phyloP scores from a whole-genome alignment of 2,113 vertebrate species.

The Notechis scutatus region DNA sequence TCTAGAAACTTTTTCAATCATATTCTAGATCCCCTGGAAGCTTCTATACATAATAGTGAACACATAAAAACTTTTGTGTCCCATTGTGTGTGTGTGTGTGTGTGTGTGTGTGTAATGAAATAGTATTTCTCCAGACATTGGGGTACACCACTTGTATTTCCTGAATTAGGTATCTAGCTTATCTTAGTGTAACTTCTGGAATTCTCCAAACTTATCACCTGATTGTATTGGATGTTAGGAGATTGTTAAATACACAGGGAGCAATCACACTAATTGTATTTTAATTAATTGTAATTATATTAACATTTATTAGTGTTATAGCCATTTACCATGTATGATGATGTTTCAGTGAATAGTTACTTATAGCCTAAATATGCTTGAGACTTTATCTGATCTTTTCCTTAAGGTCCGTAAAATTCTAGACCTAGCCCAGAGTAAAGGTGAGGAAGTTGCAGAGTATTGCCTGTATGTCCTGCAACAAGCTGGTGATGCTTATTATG shows the following conservation, averaged over 20 bases:
- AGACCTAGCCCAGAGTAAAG: slow-evolving; percentile 91
- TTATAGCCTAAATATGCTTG: neutral
- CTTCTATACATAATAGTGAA: neutral
- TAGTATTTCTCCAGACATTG: neutral
- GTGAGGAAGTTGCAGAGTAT: slow-evolving; percentile 86
- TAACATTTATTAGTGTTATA: neutral
- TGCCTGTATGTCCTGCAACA: slow-evolving; percentile 80
- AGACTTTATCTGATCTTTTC: slow-evolving; percentile 6
- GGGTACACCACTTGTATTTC: neutral
- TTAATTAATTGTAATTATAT: neutral
- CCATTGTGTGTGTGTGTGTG: neutral
- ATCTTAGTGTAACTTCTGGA: neutral
- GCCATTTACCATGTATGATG: neutral
- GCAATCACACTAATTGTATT: neutral
- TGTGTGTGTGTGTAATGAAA: neutral
- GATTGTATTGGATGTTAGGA: neutral
- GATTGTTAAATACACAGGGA: neutral
- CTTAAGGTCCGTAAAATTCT: slow-evolving; percentile 87
- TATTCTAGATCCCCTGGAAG: neutral
- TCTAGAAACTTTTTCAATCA: neutral
- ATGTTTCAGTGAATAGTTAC: neutral
- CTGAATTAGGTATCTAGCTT: neutral
- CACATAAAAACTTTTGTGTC: neutral
- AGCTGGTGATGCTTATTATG: slow-evolving; percentile 83
- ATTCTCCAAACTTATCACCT: neutral